These are phyloP conservation scores for Palloptera scutellata DNA, from an alignment of 2,888 invertebrate genomes.

Conservation along the genomic window DNA sequence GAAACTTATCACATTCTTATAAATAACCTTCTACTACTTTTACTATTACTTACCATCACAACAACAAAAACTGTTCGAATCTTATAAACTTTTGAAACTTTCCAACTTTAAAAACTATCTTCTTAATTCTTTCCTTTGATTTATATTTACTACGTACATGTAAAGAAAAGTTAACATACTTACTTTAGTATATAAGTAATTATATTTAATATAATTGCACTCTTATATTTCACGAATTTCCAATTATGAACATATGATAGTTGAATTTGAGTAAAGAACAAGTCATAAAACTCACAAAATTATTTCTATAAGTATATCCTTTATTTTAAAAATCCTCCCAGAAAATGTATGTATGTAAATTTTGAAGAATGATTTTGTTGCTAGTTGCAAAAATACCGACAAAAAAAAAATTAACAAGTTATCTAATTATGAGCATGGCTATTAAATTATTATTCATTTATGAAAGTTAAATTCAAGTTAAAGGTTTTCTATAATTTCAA, in stretches of 20 bases:
- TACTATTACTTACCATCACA: background rate
- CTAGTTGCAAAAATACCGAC: background rate
- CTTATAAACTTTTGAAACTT: constrained; percentile 21
- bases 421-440: background rate
- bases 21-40: background rate
- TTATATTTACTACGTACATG: too few species aligned
- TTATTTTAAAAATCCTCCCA: constrained; percentile 25
- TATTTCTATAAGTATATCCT: background rate
- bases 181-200: too few species aligned
- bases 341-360: constrained; percentile 52
- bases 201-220: too few species aligned
- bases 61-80: too few species aligned
- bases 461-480: background rate
- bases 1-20: background rate
- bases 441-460: background rate
- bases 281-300: background rate
- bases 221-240: background rate
- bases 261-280: background rate
- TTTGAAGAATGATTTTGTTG: constrained; percentile 18
- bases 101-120: constrained; percentile 8
- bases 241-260: background rate
- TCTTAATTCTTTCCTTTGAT: constrained; percentile 11
- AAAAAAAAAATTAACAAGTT: too few species aligned
- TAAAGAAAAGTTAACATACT: too few species aligned
- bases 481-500: background rate